Conservation (phyloP, 2,113 vertebrate species). For the Engraulis encrasicolus region DNA sequence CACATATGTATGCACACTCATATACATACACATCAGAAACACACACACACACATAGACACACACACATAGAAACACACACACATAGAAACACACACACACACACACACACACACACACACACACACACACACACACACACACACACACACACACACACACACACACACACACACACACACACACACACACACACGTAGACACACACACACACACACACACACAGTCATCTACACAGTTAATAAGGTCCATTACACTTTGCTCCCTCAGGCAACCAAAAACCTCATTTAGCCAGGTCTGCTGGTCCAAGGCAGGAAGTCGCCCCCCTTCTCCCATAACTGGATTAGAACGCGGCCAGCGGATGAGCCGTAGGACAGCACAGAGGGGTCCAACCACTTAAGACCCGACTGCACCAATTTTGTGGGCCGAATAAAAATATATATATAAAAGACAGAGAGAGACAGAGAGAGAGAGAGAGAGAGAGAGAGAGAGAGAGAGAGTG, state of each 20-base stretch:
- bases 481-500: too few species aligned
- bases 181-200: conserved; percentile 56
- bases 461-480: too few species aligned
- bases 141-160: conserved; percentile 3
- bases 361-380: conserved; percentile 74
- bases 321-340: conserved; percentile 68
- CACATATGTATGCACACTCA: neutral
- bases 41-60: neutral
- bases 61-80: conserved; percentile 60
- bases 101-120: conserved; percentile 60
- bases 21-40: conserved; percentile 22
- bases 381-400: conserved; percentile 67
- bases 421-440: conserved; percentile 37
- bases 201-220: conserved; percentile 60
- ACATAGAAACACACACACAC: conserved; percentile 44
- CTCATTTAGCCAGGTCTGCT: conserved; percentile 73
- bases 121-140: conserved; percentile 59
- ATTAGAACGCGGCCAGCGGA: conserved; percentile 77
- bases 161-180: conserved; percentile 54
- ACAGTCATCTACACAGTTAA: conserved; percentile 65
- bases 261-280: conserved; percentile 74
- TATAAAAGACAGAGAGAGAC: too few species aligned
- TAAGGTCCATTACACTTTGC: conserved; percentile 75
- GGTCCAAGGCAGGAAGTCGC: conserved; percentile 75
- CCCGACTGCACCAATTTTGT: conserved; percentile 49